phyloP scores from a whole-genome alignment of 2,888 invertebrate genomes.

The Lasioglossum zephyrum region DNA sequence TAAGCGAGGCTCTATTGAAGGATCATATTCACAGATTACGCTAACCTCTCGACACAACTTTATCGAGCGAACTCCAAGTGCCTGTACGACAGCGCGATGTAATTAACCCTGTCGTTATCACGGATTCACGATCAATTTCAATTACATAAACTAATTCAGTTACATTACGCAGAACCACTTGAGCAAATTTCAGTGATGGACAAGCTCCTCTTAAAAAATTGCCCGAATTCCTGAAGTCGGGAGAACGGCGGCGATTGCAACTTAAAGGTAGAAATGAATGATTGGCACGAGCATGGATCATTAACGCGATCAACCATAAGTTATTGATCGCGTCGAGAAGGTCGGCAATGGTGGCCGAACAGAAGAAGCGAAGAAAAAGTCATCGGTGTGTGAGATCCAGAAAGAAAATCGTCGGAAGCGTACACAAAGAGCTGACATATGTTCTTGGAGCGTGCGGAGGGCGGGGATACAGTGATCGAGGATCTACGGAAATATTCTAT shows the following conservation, averaged over 20 bases:
- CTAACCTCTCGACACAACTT: not conserved
- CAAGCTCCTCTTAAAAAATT: not conserved
- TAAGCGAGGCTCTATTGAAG: not conserved
- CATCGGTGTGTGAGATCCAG: constrained; percentile 6
- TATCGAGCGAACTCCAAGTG: not conserved
- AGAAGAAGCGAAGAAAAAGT: constrained; percentile 29
- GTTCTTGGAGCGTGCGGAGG: constrained; percentile 64
- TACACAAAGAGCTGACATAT: constrained; percentile 64
- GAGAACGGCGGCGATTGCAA: not conserved
- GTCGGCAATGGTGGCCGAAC: constrained; percentile 22
- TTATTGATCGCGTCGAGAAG: constrained; percentile 58
- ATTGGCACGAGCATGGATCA: constrained; percentile 64
- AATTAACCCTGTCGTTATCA: not conserved
- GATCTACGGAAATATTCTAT: constrained; percentile 22
- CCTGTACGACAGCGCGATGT: not conserved
- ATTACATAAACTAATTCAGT: not conserved
- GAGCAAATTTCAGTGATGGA: not conserved
- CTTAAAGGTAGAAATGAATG: not conserved
- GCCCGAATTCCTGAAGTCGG: not conserved
- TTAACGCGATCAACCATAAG: constrained; percentile 77
- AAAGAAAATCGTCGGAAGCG: constrained; percentile 38
- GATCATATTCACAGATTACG: not conserved
- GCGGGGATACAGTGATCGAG: constrained; percentile 25
- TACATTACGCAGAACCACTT: not conserved
- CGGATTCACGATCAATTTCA: not conserved